Percentiles rank a stretch among this genome's conserved stretches.
These are phyloP conservation scores for Acrobasis repandana DNA, from an alignment of 2,888 invertebrate genomes.

Conservation along the genomic window DNA sequence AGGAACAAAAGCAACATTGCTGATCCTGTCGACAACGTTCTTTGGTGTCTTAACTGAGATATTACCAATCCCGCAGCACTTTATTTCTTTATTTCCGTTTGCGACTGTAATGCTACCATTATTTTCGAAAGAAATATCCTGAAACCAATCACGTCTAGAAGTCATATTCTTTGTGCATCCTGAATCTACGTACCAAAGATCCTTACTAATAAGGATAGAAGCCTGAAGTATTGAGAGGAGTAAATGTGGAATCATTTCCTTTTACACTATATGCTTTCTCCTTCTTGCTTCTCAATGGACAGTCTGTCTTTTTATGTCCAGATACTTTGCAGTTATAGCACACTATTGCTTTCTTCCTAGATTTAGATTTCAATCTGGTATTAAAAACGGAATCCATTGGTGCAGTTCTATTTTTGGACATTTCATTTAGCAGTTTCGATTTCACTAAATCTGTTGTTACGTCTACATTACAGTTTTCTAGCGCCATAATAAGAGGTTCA, in stretches of 20 bases:
- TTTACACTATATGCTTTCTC: background rate
- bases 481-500: no score
- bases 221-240: no score
- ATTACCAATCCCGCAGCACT: background rate
- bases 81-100: no score
- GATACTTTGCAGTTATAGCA: constrained; percentile 21
- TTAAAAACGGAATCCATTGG: no score
- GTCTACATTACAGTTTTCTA: no score
- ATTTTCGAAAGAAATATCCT: constrained; percentile 23
- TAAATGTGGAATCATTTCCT: background rate
- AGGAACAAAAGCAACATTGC: no score
- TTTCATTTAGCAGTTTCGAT: no score
- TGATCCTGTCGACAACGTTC: constrained; percentile 3
- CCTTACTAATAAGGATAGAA: no score
- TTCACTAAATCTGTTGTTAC: no score
- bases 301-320: constrained; percentile 21
- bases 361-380: no score
- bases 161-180: constrained; percentile 36
- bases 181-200: constrained; percentile 30
- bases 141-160: constrained; percentile 28
- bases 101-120: no score
- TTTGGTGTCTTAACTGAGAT: background rate
- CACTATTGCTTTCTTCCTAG: background rate
- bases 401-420: no score
- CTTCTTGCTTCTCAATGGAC: constrained; percentile 13